These are phyloP conservation scores for Stylophora pistillata DNA, from an alignment of 64 coral and sea anemone species.

Conservation along the genomic window DNA sequence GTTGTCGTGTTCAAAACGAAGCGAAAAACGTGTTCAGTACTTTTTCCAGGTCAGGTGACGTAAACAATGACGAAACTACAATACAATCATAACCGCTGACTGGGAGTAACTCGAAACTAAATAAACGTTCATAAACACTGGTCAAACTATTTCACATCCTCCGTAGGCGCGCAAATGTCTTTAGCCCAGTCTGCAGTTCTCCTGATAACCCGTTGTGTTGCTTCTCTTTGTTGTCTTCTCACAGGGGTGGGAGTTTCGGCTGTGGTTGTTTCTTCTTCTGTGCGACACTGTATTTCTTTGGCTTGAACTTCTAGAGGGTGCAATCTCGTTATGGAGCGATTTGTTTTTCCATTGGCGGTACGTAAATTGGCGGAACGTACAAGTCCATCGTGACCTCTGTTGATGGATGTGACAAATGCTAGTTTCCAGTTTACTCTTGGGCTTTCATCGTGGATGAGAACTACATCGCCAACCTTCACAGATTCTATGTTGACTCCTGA, in stretches of 20 bases:
- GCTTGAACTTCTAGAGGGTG: conserved; percentile 27
- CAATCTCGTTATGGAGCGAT: conserved; percentile 16
- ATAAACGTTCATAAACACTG: background rate
- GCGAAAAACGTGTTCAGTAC: too few relatives aligned
- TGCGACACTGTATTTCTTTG: conserved; percentile 1
- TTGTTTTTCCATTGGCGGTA: conserved; percentile 9
- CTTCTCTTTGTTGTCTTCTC: conserved; percentile 20
- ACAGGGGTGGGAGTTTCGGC: conserved; percentile 3
- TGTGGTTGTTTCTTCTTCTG: too few relatives aligned
- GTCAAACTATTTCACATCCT: background rate
- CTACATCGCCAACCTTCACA: conserved; percentile 35
- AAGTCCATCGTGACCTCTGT: background rate
- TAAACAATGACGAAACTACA: too few relatives aligned
- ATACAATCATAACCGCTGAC: too few relatives aligned
- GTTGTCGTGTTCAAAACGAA: too few relatives aligned
- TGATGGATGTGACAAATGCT: background rate
- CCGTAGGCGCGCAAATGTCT: background rate
- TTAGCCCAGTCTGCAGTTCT: conserved; percentile 8
- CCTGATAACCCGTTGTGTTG: background rate
- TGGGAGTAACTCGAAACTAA: background rate
- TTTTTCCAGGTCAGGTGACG: too few relatives aligned
- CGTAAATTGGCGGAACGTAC: conserved; percentile 2
- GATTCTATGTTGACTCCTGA: conserved; percentile 17
- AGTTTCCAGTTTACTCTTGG: conserved; percentile 27
- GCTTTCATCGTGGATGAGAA: conserved; percentile 17